Conservation (phyloP, 2,797 vertebrate species). For the Enteromius viviparus region DNA sequence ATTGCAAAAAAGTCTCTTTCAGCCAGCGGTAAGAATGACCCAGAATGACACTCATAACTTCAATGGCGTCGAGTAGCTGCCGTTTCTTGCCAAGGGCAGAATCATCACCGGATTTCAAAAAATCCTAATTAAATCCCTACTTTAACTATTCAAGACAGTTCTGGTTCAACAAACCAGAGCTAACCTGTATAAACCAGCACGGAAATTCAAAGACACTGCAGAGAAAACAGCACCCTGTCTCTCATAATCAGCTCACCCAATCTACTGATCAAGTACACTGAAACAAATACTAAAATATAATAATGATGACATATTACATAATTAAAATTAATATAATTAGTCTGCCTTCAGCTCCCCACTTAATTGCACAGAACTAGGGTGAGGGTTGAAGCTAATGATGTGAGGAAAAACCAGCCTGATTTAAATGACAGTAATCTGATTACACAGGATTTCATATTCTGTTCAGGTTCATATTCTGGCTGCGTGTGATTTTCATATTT, state of each 20-base stretch:
- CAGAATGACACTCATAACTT: neutral
- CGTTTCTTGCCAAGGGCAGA: neutral
- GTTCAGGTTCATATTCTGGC: neutral
- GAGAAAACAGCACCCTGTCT: neutral
- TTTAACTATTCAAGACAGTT: neutral
- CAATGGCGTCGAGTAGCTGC: neutral
- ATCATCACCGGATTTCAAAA: neutral
- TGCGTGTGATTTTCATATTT: conserved; percentile 8
- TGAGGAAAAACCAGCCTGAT: conserved; percentile 16
- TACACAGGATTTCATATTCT: neutral
- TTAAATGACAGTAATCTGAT: conserved; percentile 40
- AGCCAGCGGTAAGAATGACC: neutral
- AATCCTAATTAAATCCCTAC: neutral
- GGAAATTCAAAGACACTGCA: neutral
- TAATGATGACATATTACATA: conserved; percentile 38
- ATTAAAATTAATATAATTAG: conserved; percentile 48
- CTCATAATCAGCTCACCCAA: neutral
- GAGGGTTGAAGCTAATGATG: conserved; percentile 38
- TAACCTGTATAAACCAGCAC: neutral
- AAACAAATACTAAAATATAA: conserved; percentile 36
- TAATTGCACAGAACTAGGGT: conserved; percentile 40
- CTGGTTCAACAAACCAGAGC: neutral
- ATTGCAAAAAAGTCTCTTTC: neutral
- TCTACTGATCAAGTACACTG: conserved; percentile 20
- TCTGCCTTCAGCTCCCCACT: conserved; percentile 36